A percentile compares a stretch with the other conserved stretches of the same genome.
Evolutionary conservation across 2,113 vertebrate species (phyloP).

Genomic region (Ictalurus punctatus): DNA sequence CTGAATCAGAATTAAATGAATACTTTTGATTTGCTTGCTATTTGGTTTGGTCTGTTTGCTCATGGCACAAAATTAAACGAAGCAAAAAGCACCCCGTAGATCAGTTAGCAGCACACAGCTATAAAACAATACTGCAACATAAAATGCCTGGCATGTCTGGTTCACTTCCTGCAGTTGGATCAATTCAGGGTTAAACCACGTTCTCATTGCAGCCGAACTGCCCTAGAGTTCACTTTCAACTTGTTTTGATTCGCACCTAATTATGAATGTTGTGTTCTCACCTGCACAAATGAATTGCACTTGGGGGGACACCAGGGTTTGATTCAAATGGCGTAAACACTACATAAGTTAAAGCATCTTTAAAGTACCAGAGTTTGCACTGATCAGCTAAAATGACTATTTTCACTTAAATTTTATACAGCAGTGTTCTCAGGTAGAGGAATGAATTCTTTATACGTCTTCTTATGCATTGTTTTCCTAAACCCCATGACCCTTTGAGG

Average conservation of each 20-base stretch:
- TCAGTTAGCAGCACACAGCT: neutral
- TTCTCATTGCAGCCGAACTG: neutral
- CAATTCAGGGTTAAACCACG: neutral
- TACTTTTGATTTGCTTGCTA: neutral
- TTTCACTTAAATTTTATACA: neutral
- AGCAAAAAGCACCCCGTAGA: neutral
- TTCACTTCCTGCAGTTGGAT: neutral
- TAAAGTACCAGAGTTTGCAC: neutral
- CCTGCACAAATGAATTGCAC: neutral
- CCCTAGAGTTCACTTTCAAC: neutral
- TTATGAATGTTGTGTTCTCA: neutral
- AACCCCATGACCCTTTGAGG: conserved; percentile 12
- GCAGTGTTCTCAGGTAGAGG: neutral
- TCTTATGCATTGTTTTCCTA: conserved; percentile 24
- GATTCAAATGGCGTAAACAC: neutral
- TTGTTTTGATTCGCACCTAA: neutral
- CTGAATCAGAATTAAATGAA: neutral
- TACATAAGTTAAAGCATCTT: neutral
- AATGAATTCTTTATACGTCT: neutral
- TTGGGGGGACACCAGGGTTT: neutral
- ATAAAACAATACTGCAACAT: neutral
- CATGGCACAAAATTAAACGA: neutral
- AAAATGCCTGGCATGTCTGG: neutral
- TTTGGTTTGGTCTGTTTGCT: neutral
- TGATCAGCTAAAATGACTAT: neutral